Evolutionary conservation across 2,888 invertebrate species (phyloP).

Genomic region (Melanostoma mellinum): DNA sequence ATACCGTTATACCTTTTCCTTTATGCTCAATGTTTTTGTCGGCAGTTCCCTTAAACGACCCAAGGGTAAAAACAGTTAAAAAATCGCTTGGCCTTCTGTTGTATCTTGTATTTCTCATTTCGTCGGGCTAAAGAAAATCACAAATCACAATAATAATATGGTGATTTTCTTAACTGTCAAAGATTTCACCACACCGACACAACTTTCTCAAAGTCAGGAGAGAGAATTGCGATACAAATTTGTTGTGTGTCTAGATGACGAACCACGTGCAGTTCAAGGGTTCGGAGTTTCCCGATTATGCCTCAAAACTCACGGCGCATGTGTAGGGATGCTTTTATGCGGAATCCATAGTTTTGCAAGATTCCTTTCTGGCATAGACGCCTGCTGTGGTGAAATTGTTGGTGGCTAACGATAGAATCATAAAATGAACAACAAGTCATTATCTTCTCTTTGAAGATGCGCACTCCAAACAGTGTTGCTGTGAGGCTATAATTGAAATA

Average conservation of each 20-base stretch:
- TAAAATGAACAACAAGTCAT: no score
- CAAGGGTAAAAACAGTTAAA: slow-evolving; percentile 25
- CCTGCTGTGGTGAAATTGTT: slow-evolving; percentile 28
- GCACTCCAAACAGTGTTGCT: slow-evolving; percentile 35
- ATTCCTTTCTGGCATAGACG: slow-evolving; percentile 48
- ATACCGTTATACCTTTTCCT: background rate
- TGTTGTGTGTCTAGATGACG: slow-evolving; percentile 20
- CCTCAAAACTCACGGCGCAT: slow-evolving; percentile 39
- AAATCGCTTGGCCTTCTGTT: slow-evolving; percentile 46
- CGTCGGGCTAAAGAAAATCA: background rate
- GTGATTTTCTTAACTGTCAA: slow-evolving; percentile 16
- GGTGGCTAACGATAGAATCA: background rate
- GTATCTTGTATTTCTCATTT: slow-evolving; percentile 30
- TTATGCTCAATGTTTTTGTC: background rate
- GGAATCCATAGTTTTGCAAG: slow-evolving; percentile 63
- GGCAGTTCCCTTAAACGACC: slow-evolving; percentile 24
- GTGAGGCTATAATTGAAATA: no score
- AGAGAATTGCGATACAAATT: slow-evolving; percentile 3
- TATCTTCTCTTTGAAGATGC: no score
- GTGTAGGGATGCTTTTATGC: slow-evolving; percentile 68
- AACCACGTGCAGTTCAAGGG: slow-evolving; percentile 30
- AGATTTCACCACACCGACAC: slow-evolving; percentile 40
- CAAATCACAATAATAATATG: slow-evolving; percentile 12
- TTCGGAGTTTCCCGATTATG: slow-evolving; percentile 18
- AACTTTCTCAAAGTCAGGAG: slow-evolving; percentile 9